Conservation (phyloP, 1,140 invertebrate genomes). For the Aphaenogaster rudis region DNA sequence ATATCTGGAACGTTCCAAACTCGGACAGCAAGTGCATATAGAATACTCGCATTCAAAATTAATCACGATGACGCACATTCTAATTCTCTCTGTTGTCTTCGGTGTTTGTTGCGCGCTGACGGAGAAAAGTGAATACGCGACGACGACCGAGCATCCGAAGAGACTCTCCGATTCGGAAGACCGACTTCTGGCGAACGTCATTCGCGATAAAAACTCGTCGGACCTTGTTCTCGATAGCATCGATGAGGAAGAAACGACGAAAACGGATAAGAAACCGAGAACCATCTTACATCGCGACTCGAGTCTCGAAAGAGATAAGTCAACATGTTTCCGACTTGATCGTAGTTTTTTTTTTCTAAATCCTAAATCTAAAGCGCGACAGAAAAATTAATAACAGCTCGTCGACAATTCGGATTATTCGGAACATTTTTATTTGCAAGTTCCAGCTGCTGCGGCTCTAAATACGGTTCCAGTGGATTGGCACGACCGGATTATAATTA, state of each 20-base stretch:
- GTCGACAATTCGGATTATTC: slow-evolving; percentile 1
- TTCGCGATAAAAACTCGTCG: slow-evolving; percentile 54
- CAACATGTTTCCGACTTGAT: slow-evolving; percentile 18
- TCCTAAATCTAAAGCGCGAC: background rate
- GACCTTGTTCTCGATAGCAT: slow-evolving; percentile 7
- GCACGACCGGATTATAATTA: slow-evolving; percentile 65
- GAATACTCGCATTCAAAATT: background rate
- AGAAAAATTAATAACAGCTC: background rate
- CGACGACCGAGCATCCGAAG: slow-evolving; percentile 58
- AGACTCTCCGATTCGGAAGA: slow-evolving; percentile 5
- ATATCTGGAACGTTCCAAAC: background rate
- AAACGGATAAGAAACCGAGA: slow-evolving; percentile 70
- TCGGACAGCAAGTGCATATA: background rate
- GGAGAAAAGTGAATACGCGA: slow-evolving; percentile 44
- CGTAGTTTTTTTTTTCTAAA: background rate
- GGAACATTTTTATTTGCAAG: slow-evolving; percentile 70
- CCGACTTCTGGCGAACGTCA: background rate
- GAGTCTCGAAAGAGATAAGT: slow-evolving; percentile 76
- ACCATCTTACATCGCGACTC: slow-evolving; percentile 48
- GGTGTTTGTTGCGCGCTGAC: slow-evolving; percentile 24
- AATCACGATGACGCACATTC: slow-evolving; percentile 52
- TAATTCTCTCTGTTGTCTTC: slow-evolving; percentile 7
- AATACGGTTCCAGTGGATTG: slow-evolving; percentile 64
- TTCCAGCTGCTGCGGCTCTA: slow-evolving; percentile 77
- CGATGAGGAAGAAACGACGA: slow-evolving; percentile 31